A percentile compares a stretch with the other conserved stretches of the same genome.
Evolutionary conservation across 1,140 invertebrate genomes (phyloP).

Genomic region (Hylyphantes graminicola): DNA sequence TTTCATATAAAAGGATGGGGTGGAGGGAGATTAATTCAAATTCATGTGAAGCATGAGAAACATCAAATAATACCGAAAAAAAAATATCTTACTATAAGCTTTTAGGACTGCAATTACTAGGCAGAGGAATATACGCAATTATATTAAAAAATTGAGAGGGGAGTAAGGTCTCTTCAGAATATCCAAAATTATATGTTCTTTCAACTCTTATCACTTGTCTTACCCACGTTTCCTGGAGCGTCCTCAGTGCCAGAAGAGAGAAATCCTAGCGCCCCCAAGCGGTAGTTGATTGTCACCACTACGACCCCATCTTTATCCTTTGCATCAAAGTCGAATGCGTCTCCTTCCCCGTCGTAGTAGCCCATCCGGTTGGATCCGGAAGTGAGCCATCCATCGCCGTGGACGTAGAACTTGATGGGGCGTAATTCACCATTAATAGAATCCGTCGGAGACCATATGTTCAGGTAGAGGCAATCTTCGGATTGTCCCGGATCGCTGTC

Average conservation of each 20-base stretch:
- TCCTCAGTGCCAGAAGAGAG: not conserved
- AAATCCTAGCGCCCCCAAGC: constrained; percentile 27
- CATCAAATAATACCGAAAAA: too few relatives aligned
- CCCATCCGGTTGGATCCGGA: not conserved
- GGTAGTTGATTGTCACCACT: constrained; percentile 12
- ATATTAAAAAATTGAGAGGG: too few relatives aligned
- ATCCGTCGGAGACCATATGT: constrained; percentile 64
- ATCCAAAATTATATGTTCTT: too few relatives aligned
- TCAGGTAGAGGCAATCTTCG: constrained; percentile 69
- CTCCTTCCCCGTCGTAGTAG: not conserved
- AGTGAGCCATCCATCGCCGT: not conserved
- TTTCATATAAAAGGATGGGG: too few relatives aligned
- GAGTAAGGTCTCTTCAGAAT: too few relatives aligned
- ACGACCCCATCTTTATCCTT: not conserved
- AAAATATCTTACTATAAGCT: too few relatives aligned
- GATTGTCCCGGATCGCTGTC: not conserved
- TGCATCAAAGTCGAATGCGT: constrained; percentile 4
- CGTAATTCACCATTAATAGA: not conserved
- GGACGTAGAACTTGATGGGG: not conserved
- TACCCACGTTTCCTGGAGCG: constrained; percentile 34
- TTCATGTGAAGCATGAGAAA: too few relatives aligned
- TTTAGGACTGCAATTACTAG: too few relatives aligned
- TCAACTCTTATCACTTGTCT: not conserved
- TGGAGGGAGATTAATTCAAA: too few relatives aligned
- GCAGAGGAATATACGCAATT: too few relatives aligned